Conservation (phyloP, 2,113 vertebrate genomes). For the Acinonyx jubatus region DNA sequence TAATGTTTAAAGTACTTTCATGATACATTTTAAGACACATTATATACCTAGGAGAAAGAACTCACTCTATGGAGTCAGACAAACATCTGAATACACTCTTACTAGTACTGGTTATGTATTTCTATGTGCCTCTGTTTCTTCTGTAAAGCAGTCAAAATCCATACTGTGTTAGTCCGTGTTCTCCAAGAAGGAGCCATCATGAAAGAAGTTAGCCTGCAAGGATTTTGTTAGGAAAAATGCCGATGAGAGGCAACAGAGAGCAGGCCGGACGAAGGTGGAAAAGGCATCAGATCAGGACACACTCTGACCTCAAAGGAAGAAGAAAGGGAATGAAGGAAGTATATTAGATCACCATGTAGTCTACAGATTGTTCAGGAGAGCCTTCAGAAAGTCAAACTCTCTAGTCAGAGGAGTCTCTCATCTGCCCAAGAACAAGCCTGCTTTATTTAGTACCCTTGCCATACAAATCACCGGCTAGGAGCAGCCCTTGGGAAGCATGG, state of each 20-base stretch:
- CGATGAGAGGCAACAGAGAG: neutral
- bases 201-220: neutral
- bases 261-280: neutral
- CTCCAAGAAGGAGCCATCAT: neutral
- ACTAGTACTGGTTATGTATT: neutral
- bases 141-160: neutral
- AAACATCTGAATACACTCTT: neutral
- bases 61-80: neutral
- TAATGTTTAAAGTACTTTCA: constrained; percentile 14
- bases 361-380: neutral
- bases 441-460: neutral
- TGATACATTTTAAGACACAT: neutral
- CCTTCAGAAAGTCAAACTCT: neutral
- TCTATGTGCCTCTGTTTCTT: neutral
- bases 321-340: neutral
- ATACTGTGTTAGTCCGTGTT: neutral
- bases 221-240: neutral
- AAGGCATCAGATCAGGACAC: neutral
- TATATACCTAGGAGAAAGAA: neutral
- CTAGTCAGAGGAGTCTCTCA: neutral
- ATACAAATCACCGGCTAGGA: neutral
- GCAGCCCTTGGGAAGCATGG: neutral
- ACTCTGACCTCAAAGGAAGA: neutral
- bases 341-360: neutral
- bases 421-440: neutral